Conservation (phyloP, 2,888 invertebrate genomes). For the Parnassius mnemosyne region DNA sequence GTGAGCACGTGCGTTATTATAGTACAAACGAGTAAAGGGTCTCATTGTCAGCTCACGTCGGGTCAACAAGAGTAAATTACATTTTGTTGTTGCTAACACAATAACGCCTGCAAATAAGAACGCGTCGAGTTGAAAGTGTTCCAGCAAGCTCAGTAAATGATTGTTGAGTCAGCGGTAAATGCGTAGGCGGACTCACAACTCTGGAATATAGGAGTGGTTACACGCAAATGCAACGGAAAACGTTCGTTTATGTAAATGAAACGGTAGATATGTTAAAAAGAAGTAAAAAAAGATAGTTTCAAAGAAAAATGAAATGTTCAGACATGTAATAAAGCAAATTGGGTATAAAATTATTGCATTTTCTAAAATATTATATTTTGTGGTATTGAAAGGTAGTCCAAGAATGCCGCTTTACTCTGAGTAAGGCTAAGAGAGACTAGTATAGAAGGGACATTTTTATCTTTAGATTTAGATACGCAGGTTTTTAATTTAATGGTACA, state of each 20-base stretch:
- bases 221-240: constrained; percentile 23
- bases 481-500: too few species aligned
- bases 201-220: constrained; percentile 31
- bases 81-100: constrained; percentile 11
- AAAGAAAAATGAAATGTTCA: too few species aligned
- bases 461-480: too few species aligned
- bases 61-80: constrained; percentile 38
- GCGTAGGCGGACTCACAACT: constrained; percentile 49
- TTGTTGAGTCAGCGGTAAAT: constrained; percentile 46
- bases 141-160: constrained; percentile 39
- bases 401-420: too few species aligned
- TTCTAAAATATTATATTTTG: too few species aligned
- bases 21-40: constrained; percentile 29
- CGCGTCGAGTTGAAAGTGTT: constrained; percentile 33
- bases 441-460: too few species aligned
- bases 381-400: too few species aligned
- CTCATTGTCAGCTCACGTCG: constrained; percentile 41
- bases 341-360: too few species aligned
- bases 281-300: constrained; percentile 22
- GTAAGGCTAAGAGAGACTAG: too few species aligned
- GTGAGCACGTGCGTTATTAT: constrained; percentile 49
- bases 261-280: constrained; percentile 34
- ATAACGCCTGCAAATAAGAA: constrained; percentile 31
- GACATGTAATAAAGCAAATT: too few species aligned
- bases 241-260: constrained; percentile 43